Conservation (phyloP, 1,140 invertebrate species). For the Acromyrmex charruanus region DNA sequence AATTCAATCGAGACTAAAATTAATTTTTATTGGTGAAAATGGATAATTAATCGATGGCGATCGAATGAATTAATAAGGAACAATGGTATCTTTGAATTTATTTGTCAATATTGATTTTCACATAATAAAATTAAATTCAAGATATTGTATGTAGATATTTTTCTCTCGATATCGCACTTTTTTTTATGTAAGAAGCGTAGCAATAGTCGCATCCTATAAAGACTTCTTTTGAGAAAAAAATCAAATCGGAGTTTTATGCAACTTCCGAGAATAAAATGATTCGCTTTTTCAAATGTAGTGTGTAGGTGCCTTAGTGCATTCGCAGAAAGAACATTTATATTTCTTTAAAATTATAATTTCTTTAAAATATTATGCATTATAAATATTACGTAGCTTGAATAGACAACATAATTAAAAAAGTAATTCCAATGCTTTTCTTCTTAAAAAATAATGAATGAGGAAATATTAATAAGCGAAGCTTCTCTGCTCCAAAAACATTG, state of each 20-base stretch:
- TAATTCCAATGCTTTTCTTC: neutral
- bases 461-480: neutral
- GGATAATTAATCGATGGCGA: neutral
- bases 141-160: neutral
- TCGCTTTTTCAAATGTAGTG: neutral
- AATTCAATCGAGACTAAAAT: no score
- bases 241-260: neutral
- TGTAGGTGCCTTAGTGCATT: neutral
- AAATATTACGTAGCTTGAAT: neutral
- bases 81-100: neutral
- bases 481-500: neutral
- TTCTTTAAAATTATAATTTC: neutral
- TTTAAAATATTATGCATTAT: neutral
- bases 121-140: constrained; percentile 6
- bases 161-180: neutral
- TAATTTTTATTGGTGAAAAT: no score
- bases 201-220: neutral
- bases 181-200: neutral
- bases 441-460: neutral
- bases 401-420: neutral
- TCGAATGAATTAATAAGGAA: neutral
- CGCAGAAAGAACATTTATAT: neutral
- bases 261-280: neutral
- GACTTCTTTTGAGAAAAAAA: constrained; percentile 1
- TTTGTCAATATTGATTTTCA: neutral